Evolutionary conservation across 2,113 vertebrate species (phyloP).

Genomic region (Thunnus thynnus): DNA sequence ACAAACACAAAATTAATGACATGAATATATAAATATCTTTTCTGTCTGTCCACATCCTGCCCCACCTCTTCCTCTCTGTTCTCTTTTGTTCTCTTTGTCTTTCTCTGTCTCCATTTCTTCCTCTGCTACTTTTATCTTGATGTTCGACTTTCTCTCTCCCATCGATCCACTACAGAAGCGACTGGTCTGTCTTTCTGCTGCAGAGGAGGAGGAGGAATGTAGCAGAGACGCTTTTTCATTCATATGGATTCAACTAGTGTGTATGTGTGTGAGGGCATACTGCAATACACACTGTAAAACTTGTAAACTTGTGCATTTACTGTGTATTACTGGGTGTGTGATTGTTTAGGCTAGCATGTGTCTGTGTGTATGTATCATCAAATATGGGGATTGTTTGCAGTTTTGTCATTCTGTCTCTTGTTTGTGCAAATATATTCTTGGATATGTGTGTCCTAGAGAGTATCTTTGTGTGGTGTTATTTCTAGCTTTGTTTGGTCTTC

Average conservation of each 20-base stretch:
- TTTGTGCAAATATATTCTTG: no score
- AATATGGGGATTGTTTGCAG: no score
- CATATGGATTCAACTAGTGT: conserved; percentile 50
- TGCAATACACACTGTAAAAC: no score
- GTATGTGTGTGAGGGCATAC: not conserved
- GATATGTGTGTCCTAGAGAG: no score
- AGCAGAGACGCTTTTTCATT: conserved; percentile 32
- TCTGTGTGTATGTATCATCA: no score
- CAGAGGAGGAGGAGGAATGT: conserved; percentile 44
- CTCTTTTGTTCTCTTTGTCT: conserved; percentile 20
- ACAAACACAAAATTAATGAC: not conserved
- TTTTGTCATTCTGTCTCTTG: no score
- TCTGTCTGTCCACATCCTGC: conserved; percentile 13
- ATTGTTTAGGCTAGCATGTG: no score
- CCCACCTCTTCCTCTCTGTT: not conserved
- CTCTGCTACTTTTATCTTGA: conserved; percentile 30
- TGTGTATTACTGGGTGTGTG: no score
- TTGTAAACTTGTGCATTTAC: no score
- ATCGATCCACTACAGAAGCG: conserved; percentile 67
- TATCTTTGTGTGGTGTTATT: no score
- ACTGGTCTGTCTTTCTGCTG: conserved; percentile 48
- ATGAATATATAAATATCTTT: not conserved
- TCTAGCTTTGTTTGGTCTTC: no score
- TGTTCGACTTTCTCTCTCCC: conserved; percentile 34
- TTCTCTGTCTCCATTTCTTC: conserved; percentile 20